phyloP scores from a whole-genome alignment of 2,113 vertebrate species.

The Elephas maximus region DNA sequence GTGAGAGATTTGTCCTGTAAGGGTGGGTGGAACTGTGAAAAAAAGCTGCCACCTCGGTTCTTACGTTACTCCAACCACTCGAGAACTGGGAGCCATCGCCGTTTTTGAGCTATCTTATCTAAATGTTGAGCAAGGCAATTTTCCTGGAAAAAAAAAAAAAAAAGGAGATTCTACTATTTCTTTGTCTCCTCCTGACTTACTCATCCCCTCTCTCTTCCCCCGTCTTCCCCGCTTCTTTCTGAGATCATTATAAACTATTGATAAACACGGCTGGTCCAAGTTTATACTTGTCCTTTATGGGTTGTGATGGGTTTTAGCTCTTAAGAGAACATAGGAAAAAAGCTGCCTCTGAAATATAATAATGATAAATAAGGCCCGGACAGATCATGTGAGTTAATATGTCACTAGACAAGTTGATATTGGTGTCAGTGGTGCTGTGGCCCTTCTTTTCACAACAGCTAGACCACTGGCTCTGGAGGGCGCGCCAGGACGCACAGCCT shows the following conservation, averaged over 20 bases:
- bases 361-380: background rate
- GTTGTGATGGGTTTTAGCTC: slow-evolving; percentile 58
- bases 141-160: slow-evolving; percentile 20
- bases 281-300: slow-evolving; percentile 47
- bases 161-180: background rate
- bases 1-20: slow-evolving; percentile 51
- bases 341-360: slow-evolving; percentile 17
- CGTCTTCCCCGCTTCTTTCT: background rate
- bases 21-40: background rate
- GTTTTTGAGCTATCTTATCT: slow-evolving; percentile 18
- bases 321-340: slow-evolving; percentile 37
- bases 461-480: background rate
- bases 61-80: background rate
- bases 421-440: background rate
- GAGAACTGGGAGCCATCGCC: background rate
- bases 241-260: slow-evolving; percentile 57
- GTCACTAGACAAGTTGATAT: background rate
- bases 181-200: background rate
- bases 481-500: background rate
- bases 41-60: background rate
- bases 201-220: background rate
- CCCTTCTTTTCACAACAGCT: background rate
- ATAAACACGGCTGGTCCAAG: slow-evolving; percentile 40
- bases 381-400: background rate
- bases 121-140: slow-evolving; percentile 27